phyloP scores from a whole-genome alignment of 2,888 invertebrate species.

The Clivina fossor region DNA sequence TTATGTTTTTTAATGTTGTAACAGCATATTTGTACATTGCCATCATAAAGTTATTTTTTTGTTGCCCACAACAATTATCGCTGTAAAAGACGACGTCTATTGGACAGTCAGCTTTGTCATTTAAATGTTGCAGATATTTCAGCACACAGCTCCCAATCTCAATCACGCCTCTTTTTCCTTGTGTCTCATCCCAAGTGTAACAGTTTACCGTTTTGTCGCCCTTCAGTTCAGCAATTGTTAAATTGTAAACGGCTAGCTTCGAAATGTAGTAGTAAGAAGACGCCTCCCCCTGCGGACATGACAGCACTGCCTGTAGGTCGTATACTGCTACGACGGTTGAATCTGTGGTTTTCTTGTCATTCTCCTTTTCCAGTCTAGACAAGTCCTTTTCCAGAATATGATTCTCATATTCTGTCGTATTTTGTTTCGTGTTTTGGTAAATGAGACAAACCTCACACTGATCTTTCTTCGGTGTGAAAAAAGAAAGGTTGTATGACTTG shows the following conservation, averaged over 20 bases:
- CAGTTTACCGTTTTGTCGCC: conserved; percentile 41
- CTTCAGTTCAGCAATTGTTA: conserved; percentile 41
- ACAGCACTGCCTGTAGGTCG: conserved; percentile 42
- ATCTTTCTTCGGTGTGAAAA: conserved; percentile 34
- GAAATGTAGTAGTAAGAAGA: conserved; percentile 42
- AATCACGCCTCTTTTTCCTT: conserved; percentile 43
- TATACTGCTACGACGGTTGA: conserved; percentile 27
- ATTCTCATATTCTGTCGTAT: conserved; percentile 20
- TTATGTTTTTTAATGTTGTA: conserved; percentile 23
- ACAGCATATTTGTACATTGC: conserved; percentile 35
- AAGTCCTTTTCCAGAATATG: conserved; percentile 28
- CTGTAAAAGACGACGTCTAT: conserved; percentile 31
- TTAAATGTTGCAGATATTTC: conserved; percentile 24
- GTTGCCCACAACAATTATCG: conserved; percentile 37
- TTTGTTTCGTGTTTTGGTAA: conserved; percentile 26
- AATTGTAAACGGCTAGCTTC: conserved; percentile 44
- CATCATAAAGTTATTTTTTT: conserved; percentile 39
- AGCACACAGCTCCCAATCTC: conserved; percentile 40
- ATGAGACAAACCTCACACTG: conserved; percentile 26
- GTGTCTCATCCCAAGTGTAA: conserved; percentile 43
- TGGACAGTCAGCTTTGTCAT: conserved; percentile 19
- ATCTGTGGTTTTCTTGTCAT: conserved; percentile 26
- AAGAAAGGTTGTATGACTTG: conserved; percentile 33
- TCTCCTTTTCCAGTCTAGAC: conserved; percentile 27
- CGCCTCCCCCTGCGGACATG: conserved; percentile 38